Conservation (phyloP, 2,888 invertebrate genomes). For the Pristionchus arcanus region DNA sequence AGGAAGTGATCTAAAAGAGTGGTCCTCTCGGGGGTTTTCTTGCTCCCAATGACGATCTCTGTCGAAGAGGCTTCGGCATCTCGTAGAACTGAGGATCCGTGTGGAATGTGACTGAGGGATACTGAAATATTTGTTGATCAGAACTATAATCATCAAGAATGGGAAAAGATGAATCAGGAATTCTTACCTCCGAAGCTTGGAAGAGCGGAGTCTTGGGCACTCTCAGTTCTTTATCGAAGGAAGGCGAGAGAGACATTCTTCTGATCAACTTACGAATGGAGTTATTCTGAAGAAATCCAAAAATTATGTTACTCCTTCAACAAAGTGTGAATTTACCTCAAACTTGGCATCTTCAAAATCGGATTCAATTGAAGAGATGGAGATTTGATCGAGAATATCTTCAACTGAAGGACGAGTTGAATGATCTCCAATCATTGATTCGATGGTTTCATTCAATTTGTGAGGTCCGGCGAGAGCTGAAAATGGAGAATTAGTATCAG, state of each 20-base stretch:
- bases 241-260: not conserved
- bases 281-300: not conserved
- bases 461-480: not conserved
- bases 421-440: not conserved
- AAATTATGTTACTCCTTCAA: not conserved
- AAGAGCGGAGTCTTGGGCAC: not conserved
- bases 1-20: no score
- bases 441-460: not conserved
- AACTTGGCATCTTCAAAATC: not conserved
- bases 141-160: not conserved
- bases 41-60: not conserved
- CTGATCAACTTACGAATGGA: not conserved
- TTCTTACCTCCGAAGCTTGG: not conserved
- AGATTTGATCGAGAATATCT: not conserved
- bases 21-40: not conserved
- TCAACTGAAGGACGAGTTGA: not conserved
- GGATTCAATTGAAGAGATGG: not conserved
- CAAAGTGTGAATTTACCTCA: not conserved
- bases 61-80: not conserved
- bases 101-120: not conserved
- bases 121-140: not conserved
- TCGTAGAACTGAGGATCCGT: not conserved
- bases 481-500: not conserved
- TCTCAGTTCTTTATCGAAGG: not conserved
- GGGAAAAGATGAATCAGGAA: not conserved